A percentile compares a stretch with the other conserved stretches of the same genome.
Conservation (phyloP, 2,888 invertebrate species). For the Lagria hirta region DNA sequence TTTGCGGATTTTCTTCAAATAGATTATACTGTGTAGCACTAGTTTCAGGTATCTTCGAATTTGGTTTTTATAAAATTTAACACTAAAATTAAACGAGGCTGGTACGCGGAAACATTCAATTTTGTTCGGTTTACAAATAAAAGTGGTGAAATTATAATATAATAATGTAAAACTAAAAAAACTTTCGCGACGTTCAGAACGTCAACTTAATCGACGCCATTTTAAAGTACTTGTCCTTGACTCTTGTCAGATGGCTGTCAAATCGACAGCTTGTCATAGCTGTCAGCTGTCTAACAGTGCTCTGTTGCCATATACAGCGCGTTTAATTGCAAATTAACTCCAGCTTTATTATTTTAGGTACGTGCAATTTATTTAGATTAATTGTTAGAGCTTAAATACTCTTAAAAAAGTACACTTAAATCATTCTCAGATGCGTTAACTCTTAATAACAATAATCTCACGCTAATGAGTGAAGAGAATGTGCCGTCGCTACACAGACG, state of each 20-base stretch:
- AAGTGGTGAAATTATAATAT: constrained; percentile 33
- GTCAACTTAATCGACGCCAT: constrained; percentile 53
- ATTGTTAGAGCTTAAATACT: too few species aligned
- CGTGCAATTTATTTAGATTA: too few species aligned
- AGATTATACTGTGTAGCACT: not conserved
- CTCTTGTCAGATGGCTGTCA: not conserved
- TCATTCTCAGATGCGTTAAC: too few species aligned
- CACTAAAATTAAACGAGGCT: constrained; percentile 8
- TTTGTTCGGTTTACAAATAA: constrained; percentile 15
- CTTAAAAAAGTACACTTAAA: too few species aligned
- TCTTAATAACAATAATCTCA: too few species aligned
- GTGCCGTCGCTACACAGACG: too few species aligned
- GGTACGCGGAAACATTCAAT: constrained; percentile 2
- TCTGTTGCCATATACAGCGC: too few species aligned
- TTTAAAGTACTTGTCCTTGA: constrained; percentile 38
- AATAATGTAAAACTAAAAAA: constrained; percentile 31
- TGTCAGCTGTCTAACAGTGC: too few species aligned
- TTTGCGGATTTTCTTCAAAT: constrained; percentile 2
- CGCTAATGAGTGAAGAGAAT: too few species aligned
- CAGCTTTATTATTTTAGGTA: too few species aligned
- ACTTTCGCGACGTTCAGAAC: constrained; percentile 42
- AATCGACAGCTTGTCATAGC: too few species aligned
- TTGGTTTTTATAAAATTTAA: constrained; percentile 7
- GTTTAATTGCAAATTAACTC: too few species aligned
- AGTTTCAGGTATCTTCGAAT: constrained; percentile 1